Conservation (phyloP, 2,888 invertebrate genomes). For the Habroteleia sp. region DNA sequence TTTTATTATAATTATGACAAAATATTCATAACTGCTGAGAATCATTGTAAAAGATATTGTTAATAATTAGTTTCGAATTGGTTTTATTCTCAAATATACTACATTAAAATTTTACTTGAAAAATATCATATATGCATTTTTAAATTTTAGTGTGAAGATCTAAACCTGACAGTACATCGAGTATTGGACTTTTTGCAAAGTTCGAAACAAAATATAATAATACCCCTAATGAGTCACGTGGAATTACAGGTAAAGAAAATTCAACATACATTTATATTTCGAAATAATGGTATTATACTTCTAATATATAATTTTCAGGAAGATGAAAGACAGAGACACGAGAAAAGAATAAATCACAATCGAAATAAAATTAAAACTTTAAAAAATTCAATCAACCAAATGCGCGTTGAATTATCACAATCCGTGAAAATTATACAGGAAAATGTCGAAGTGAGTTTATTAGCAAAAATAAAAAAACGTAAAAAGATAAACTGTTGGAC, state of each 20-base stretch:
- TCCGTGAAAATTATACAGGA: slow-evolving; percentile 65
- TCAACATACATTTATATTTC: no score
- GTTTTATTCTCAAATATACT: no score
- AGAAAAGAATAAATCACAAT: slow-evolving; percentile 70
- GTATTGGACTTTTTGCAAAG: slow-evolving; percentile 70
- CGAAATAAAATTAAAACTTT: slow-evolving; percentile 73
- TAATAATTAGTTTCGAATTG: no score
- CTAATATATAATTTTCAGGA: no score
- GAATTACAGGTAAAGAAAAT: slow-evolving; percentile 70
- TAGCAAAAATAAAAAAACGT: no score
- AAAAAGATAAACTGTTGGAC: no score
- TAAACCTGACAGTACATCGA: slow-evolving; percentile 69
- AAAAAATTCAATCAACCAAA: slow-evolving; percentile 76
- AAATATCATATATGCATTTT: no score
- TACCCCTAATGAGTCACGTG: slow-evolving; percentile 68
- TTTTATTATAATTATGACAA: no score
- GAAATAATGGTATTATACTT: no score
- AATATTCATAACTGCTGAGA: no score
- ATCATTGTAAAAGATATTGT: no score
- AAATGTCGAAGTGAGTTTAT: slow-evolving; percentile 64
- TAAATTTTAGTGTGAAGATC: slow-evolving; percentile 70
- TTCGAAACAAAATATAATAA: slow-evolving; percentile 71
- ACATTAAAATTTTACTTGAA: no score
- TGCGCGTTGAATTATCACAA: slow-evolving; percentile 68
- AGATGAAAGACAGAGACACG: slow-evolving; percentile 70